These are phyloP conservation scores for Saccostrea glomerata DNA, from an alignment of 1,140 invertebrate species.

Conservation along the genomic window DNA sequence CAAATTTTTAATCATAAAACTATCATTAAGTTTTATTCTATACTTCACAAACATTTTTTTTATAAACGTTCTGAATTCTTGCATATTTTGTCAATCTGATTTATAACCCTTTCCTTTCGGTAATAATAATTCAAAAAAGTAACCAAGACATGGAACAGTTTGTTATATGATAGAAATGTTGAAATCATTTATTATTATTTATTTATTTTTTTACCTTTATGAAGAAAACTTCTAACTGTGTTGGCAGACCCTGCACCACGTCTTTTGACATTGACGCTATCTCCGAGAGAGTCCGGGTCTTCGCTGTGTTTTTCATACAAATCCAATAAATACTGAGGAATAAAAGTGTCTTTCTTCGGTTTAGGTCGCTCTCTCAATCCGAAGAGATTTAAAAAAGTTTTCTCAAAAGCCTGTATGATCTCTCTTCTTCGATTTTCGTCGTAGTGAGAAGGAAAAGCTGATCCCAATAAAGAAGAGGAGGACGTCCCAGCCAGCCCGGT, in stretches of 20 bases:
- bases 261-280: conserved; percentile 57
- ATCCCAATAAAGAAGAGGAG: conserved; percentile 44
- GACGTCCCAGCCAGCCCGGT: conserved; percentile 46
- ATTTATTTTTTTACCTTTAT: conserved; percentile 84
- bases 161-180: too few relatives aligned
- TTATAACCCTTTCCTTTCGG: background rate
- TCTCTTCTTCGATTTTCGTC: conserved; percentile 60
- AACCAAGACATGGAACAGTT: conserved; percentile 68
- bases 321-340: conserved; percentile 89
- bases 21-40: background rate
- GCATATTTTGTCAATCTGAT: background rate
- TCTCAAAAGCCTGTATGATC: conserved; percentile 81
- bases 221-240: conserved; percentile 91
- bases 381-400: conserved; percentile 86
- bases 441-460: conserved; percentile 52
- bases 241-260: conserved; percentile 84
- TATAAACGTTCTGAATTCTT: background rate
- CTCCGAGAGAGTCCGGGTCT: conserved; percentile 48
- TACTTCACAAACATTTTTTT: background rate
- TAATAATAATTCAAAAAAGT: background rate
- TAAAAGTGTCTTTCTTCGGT: conserved; percentile 80
- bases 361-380: conserved; percentile 85
- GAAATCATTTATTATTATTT: background rate
- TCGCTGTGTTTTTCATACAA: conserved; percentile 82
- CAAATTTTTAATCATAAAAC: background rate